Percentiles rank a stretch among this genome's conserved stretches.
Evolutionary conservation across 2,797 vertebrate genomes (phyloP).

Genomic region (Glossophaga mutica): DNA sequence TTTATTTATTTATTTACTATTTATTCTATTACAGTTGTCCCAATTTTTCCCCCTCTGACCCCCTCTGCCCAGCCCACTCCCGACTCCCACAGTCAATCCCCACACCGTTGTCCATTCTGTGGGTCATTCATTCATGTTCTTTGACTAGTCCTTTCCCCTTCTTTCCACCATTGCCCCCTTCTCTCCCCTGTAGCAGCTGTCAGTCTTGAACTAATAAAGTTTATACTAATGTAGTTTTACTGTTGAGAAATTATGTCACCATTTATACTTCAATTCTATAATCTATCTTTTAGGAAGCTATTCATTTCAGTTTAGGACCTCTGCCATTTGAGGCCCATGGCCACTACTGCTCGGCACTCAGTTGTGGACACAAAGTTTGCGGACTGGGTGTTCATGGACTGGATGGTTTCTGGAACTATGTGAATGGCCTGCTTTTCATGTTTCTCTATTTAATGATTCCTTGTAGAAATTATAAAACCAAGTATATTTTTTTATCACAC

Average conservation of each 20-base stretch:
- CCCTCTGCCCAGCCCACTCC: too few relatives aligned
- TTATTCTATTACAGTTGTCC: too few relatives aligned
- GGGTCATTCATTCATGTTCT: too few relatives aligned
- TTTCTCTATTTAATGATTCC: background rate
- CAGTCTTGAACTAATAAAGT: background rate
- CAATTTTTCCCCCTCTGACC: too few relatives aligned
- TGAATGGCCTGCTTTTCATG: background rate
- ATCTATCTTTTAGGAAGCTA: background rate
- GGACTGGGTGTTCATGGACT: background rate
- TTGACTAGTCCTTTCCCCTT: background rate
- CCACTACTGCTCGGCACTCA: background rate
- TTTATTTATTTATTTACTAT: too few relatives aligned
- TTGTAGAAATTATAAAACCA: conserved; percentile 22
- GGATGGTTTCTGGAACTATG: background rate
- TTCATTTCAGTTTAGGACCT: background rate
- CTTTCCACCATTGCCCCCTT: background rate
- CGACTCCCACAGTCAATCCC: too few relatives aligned
- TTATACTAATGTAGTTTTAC: background rate
- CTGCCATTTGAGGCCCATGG: background rate
- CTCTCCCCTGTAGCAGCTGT: background rate
- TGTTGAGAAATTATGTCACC: background rate
- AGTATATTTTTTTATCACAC: background rate
- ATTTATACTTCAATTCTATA: background rate
- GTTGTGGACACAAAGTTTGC: background rate
- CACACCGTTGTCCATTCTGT: too few relatives aligned